phyloP scores from a whole-genome alignment of 23 tunicate genomes.

The Oikopleura vanhoeffeni region DNA sequence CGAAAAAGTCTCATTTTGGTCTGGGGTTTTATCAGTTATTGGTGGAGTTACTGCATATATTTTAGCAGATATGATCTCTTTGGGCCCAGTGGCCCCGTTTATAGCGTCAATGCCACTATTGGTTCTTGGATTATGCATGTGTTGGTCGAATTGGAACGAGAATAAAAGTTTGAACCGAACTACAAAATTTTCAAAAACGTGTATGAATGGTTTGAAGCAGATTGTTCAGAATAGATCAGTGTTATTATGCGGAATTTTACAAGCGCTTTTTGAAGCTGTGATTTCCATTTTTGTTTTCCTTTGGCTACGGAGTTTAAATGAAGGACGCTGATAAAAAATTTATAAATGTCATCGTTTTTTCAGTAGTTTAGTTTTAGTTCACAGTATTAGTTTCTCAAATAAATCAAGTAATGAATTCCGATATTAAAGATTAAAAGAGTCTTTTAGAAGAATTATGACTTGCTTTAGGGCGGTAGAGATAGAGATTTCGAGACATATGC shows the following conservation, averaged over 20 bases:
- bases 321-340: no score
- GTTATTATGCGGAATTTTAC: slow-evolving; percentile 30
- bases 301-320: slow-evolving; percentile 23
- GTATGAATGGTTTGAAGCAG: background rate
- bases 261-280: slow-evolving; percentile 80
- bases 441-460: no score
- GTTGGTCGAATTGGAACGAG: slow-evolving; percentile 17
- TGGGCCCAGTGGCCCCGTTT: slow-evolving; percentile 65
- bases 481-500: no score
- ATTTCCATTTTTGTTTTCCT: slow-evolving; percentile 69
- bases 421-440: no score
- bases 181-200: background rate
- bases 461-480: no score
- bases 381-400: no score
- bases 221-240: slow-evolving; percentile 26
- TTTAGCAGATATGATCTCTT: slow-evolving; percentile 40
- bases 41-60: slow-evolving; percentile 64
- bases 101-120: slow-evolving; percentile 41
- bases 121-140: slow-evolving; percentile 17
- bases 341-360: no score
- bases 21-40: slow-evolving; percentile 32
- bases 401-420: no score
- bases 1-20: slow-evolving; percentile 29
- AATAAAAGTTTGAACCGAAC: background rate
- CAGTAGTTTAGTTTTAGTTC: no score